A percentile compares a stretch with the other conserved stretches of the same genome.
Evolutionary conservation across 2,888 invertebrate species (phyloP).

Genomic region (Rapana venosa): DNA sequence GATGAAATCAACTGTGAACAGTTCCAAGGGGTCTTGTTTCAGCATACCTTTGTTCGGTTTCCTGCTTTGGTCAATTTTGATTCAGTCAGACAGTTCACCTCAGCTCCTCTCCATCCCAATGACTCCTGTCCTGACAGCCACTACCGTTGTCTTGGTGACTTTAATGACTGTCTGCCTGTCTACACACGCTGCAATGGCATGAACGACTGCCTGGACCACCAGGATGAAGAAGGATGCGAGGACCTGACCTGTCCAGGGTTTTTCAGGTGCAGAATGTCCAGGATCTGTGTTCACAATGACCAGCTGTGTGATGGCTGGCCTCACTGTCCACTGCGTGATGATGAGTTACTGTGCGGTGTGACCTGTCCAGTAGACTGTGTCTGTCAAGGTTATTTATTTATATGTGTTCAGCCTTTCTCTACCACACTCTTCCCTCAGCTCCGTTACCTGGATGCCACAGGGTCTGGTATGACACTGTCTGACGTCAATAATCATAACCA

Average conservation of each 20-base stretch:
- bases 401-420: neutral
- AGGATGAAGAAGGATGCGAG: neutral
- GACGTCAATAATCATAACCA: neutral
- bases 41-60: neutral
- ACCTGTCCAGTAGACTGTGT: neutral
- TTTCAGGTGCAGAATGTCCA: neutral
- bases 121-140: slow-evolving; percentile 3
- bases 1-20: neutral
- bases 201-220: neutral
- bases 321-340: slow-evolving; percentile 7
- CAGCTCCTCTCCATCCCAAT: neutral
- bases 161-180: slow-evolving; percentile 14
- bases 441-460: neutral
- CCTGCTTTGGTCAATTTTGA: neutral
- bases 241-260: neutral
- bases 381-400: neutral
- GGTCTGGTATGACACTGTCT: neutral
- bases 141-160: neutral
- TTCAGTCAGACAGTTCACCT: neutral
- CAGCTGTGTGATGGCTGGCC: slow-evolving; percentile 26
- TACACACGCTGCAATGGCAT: slow-evolving; percentile 20
- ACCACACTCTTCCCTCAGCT: neutral
- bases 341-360: neutral
- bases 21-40: neutral
- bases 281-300: neutral